Base-by-base conservation (phyloP, 2,113 vertebrate species). In the Bostrychus sinensis region DNA sequence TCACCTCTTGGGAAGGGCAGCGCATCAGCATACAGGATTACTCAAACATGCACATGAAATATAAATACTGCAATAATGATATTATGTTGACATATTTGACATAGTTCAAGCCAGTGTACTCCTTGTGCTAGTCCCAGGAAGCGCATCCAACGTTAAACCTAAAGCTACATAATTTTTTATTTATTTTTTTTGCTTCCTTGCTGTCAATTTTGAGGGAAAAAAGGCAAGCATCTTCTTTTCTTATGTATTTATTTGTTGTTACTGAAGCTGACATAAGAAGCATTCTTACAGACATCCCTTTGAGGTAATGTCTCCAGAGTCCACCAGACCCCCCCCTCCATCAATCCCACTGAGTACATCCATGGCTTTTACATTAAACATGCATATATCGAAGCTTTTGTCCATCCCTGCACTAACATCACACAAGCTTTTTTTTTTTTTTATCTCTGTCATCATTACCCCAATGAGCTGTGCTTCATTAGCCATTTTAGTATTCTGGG, bases 401-500 rank as follows among this genome's bases (percentile, higher is more conserved):
- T 75, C 56, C 41, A n/a, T 38, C 56, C 72, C 66, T 23, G 26
- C 36, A 1, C 45, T 5, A 37, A 78, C 66, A 82, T 82, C 77
- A 70, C 56, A 78, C 48, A 62, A 43, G n/a, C 0, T 43, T 69
- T 61, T 48, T 56, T 19, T 0, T 43, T 66, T 22, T 20, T 58
- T 41, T 51, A 19, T 23, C 45, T 53, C 26, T 64, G 64, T 82
- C 59, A 54, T 75, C 70, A 20, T 37, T 4, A 17, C 45, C 4
- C 1, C 38, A 38, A 58, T 10, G 7, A 58, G 63, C 55, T 26
- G 2, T 55, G 22, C 56, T 78, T 85, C 76, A 70, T 78, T 77
- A 68, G 71, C n/a, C 22, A 73, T 82, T n/a, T n/a, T 77, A 85
- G 46, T 72, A 77, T 87, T 70, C 72, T 32, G 60, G 62, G 19